A percentile compares a stretch with the other conserved stretches of the same genome.
Conservation (phyloP, 2,888 invertebrate genomes). For the Silvanus unidentatus region DNA sequence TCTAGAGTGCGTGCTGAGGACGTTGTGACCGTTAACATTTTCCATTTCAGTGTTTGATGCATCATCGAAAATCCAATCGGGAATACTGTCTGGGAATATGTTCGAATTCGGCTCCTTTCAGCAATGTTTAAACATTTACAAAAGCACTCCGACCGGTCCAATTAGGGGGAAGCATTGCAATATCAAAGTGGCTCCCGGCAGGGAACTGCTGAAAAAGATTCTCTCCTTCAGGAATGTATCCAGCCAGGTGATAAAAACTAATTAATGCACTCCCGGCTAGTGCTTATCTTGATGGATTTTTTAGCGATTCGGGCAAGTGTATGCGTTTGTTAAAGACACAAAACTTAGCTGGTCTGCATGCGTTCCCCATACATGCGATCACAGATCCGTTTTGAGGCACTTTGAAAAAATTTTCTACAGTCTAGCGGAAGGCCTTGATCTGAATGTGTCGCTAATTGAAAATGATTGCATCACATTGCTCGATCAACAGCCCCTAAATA, state of each 20-base stretch:
- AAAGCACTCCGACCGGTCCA: slow-evolving; percentile 19
- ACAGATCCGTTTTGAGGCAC: slow-evolving; percentile 34
- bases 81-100: slow-evolving; percentile 44
- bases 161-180: slow-evolving; percentile 45
- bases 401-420: slow-evolving; percentile 28
- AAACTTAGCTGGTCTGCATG: slow-evolving; percentile 41
- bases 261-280: too few species aligned
- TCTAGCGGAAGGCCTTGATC: slow-evolving; percentile 32
- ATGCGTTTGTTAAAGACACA: slow-evolving; percentile 25
- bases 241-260: slow-evolving; percentile 18
- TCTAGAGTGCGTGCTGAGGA: too few species aligned
- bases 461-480: slow-evolving; percentile 28
- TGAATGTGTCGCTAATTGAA: slow-evolving; percentile 28
- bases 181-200: slow-evolving; percentile 24
- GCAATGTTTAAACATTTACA: slow-evolving; percentile 39
- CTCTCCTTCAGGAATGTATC: slow-evolving; percentile 30
- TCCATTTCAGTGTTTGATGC: slow-evolving; percentile 47
- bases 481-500: slow-evolving; percentile 16
- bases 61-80: slow-evolving; percentile 47
- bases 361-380: slow-evolving; percentile 43
- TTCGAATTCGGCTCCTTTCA: slow-evolving; percentile 46
- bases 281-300: not conserved
- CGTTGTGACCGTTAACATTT: too few species aligned
- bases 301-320: slow-evolving; percentile 26
- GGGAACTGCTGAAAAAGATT: slow-evolving; percentile 22